A percentile compares a stretch with the other conserved stretches of the same genome.
Evolutionary conservation across 1,140 invertebrate species (phyloP).

Genomic region (Bombus fervidus): DNA sequence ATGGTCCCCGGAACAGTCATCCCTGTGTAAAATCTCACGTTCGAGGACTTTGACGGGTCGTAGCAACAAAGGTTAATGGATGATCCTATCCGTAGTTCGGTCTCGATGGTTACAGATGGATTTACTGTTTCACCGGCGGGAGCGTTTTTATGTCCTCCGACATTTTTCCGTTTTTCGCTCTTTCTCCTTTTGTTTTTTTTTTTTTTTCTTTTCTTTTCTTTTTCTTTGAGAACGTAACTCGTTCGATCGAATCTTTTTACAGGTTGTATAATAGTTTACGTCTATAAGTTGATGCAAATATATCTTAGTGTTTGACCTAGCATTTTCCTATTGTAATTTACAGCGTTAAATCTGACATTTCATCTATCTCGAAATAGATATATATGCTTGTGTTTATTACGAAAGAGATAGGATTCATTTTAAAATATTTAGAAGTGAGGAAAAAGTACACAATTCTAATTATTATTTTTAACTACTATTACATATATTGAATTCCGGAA

Average conservation of each 20-base stretch:
- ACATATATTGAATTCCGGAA: neutral
- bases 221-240: neutral
- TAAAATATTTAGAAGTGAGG: neutral
- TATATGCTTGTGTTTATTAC: neutral
- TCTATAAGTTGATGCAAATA: neutral
- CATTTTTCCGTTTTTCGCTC: neutral
- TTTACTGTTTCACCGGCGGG: neutral
- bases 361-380: neutral
- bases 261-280: neutral
- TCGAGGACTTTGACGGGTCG: conserved; percentile 37
- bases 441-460: neutral
- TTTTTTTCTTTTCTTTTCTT: neutral
- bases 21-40: conserved; percentile 32
- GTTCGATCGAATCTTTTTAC: neutral
- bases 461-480: neutral
- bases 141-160: neutral
- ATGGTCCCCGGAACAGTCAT: conserved; percentile 31
- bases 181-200: neutral
- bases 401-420: neutral
- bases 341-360: neutral
- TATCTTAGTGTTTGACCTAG: neutral
- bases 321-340: no score
- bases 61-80: conserved; percentile 46
- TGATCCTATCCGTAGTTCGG: conserved; percentile 2
- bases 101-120: conserved; percentile 14